phyloP scores from a whole-genome alignment of 2,797 vertebrate genomes.

The Dendrocincla tyrannina region DNA sequence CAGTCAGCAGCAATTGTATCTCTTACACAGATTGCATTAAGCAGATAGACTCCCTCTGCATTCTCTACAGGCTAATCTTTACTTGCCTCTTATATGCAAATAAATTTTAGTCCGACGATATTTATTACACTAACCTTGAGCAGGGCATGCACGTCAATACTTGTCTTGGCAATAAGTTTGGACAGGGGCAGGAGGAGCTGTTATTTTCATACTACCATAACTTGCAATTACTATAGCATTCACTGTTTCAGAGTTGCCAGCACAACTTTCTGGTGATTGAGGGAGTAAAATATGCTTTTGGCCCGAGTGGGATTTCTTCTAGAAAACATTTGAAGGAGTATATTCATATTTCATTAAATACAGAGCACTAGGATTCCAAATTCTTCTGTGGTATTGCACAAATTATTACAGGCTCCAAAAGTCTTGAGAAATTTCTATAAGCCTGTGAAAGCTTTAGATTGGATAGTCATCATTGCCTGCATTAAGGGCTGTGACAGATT shows the following conservation, averaged over 20 bases:
- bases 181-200: not conserved
- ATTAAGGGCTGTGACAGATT: slow-evolving; percentile 69
- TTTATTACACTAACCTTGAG: not conserved
- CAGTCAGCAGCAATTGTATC: slow-evolving; percentile 80
- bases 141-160: not conserved
- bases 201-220: not conserved
- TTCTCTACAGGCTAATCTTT: not conserved
- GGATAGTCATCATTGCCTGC: slow-evolving; percentile 59
- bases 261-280: slow-evolving; percentile 27
- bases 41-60: slow-evolving; percentile 41
- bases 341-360: slow-evolving; percentile 58
- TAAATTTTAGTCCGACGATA: not conserved
- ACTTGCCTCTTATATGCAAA: not conserved
- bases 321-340: slow-evolving; percentile 43
- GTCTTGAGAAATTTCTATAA: slow-evolving; percentile 68
- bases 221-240: not conserved
- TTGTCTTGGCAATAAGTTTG: not conserved
- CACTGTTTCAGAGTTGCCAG: slow-evolving; percentile 19
- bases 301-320: not conserved
- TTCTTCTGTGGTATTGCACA: slow-evolving; percentile 41
- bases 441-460: slow-evolving; percentile 60
- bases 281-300: slow-evolving; percentile 18
- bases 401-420: slow-evolving; percentile 60
- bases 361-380: not conserved
- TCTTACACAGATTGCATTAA: slow-evolving; percentile 82